A percentile compares a stretch with the other conserved stretches of the same genome.
Conservation (phyloP, 2,888 invertebrate species). For the Dryococelus australis region DNA sequence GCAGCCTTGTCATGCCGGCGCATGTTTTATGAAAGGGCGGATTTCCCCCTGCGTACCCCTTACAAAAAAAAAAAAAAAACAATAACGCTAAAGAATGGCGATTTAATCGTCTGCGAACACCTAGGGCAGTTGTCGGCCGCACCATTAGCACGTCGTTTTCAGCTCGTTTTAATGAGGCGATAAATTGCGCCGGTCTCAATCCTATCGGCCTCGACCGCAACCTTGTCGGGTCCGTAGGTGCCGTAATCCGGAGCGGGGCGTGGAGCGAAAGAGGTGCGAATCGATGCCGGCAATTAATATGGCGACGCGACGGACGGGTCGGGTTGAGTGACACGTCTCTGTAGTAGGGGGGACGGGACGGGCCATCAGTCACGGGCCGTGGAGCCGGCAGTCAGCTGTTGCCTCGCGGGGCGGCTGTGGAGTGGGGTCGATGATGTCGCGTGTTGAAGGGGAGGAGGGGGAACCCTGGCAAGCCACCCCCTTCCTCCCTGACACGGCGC, state of each 20-base stretch:
- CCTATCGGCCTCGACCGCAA: background rate
- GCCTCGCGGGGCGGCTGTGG: background rate
- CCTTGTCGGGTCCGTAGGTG: background rate
- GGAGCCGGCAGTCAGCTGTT: constrained; percentile 16
- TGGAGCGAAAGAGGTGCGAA: background rate
- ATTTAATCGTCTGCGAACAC: background rate
- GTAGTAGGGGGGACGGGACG: background rate
- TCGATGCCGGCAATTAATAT: constrained; percentile 3
- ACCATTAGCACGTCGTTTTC: background rate
- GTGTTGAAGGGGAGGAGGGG: background rate
- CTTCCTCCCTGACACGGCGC: background rate
- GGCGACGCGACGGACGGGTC: background rate
- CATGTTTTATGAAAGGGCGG: no score
- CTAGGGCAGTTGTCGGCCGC: background rate
- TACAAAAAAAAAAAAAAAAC: no score
- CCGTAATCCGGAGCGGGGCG: background rate
- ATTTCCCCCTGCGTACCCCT: no score
- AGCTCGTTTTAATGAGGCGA: background rate
- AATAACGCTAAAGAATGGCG: background rate
- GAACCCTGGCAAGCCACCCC: background rate
- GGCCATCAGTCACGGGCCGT: background rate
- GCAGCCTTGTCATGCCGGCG: no score
- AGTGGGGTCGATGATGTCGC: background rate
- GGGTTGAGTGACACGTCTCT: background rate
- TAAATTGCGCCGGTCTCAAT: background rate